Evolutionary conservation across 2,113 vertebrate species (phyloP), one percentile per base, ranked within the genome.

Genomic region (Sinocyclocheilus anshuiensis): DNA sequence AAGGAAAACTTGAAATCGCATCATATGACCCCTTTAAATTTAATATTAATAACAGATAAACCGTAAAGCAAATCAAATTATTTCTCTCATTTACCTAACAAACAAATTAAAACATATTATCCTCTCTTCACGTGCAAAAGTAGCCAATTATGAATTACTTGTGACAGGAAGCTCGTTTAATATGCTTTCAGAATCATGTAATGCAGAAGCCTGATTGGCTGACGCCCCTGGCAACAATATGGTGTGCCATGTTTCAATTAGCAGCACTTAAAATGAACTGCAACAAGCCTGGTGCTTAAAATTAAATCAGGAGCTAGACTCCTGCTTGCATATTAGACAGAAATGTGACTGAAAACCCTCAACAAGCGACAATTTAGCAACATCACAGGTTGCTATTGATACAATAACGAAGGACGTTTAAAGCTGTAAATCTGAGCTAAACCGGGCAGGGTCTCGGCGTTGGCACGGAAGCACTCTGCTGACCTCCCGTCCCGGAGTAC

Each of bases 141-240:
- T 4, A 71, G 48, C 20, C 87, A 86, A 74, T 88, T 82, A 83
- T 88, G 59, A 85, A 88, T 77, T 0, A 65, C 12, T 69, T 45
- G 16, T 71, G 39, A 72, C 22, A 77, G 50, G 50, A 48, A 81
- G 53, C 81, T 89, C 24, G 42, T 84, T 88, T 81, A 82, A 78
- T 59, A 84, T 81, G 84, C 80, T 69, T 81, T 88, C 83, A 86
- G 75, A 45, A 45, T 76, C 59, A 55, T 53, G 39, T 84, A 78
- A 86, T 84, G 78, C 88, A 86, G 36, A 24, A 78, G 85, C 90
- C 87, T 89, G 88, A 75, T 88, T 82, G 26, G 0, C 13, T 84
- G 50, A 48, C 10, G 55, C 88, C 87, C 86, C 22, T 16, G 85
- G 90, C 88, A 89, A 71, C 61, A 91, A 78, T 85, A 45, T 50